Evolutionary conservation across 2,797 vertebrate species (phyloP), one percentile per base, ranked within the genome.

Genomic region (Psittacula echo): DNA sequence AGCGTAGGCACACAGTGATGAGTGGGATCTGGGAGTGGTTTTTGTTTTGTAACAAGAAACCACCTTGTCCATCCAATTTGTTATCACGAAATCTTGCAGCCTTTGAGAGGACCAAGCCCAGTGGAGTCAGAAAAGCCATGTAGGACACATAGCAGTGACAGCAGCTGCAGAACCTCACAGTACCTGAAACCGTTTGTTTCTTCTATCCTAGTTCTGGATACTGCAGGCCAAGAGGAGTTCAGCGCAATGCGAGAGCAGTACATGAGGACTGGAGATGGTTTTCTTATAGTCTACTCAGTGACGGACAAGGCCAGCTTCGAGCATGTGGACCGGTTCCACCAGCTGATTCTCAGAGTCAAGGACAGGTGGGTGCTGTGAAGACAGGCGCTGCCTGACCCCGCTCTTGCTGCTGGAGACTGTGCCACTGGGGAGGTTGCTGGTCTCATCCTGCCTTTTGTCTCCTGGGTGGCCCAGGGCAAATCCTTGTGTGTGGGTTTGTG

Each of bases 211-310:
- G 99, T 99, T 93, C 98, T 99, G 98, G 99, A 99, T 97, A 99
- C 99, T 1, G 99, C 99, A 0, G 99, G 99, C 24, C 99, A 99
- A 94, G 99, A 99, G 97, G 99, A 99, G 98, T 99, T 99, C 98
- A 99, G 99, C 11, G 99, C 99, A 17, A 99, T 99, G 99, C 97
- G 99, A 96, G 99, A 99, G 96, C 99, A 99, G 98, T 99, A 99
- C 94, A 99, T 99, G 99, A 98, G 99, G 97, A 99, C 99, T 0
- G 99, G 99, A 56, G 99, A 99, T 4, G 99, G 99, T 34, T 99
- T 99, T 97, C 99, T 99, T 73, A 99, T 99, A 3, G 99, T 99
- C 91, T 99, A 98, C 98, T 99, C 99, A 0, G 99, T 99, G 95
- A 99, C 99, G 0, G 99, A 99, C 98, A 99, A 99, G 97, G 99